Conservation (phyloP, 2,113 vertebrate species). For the Cyanoliseus patagonus region DNA sequence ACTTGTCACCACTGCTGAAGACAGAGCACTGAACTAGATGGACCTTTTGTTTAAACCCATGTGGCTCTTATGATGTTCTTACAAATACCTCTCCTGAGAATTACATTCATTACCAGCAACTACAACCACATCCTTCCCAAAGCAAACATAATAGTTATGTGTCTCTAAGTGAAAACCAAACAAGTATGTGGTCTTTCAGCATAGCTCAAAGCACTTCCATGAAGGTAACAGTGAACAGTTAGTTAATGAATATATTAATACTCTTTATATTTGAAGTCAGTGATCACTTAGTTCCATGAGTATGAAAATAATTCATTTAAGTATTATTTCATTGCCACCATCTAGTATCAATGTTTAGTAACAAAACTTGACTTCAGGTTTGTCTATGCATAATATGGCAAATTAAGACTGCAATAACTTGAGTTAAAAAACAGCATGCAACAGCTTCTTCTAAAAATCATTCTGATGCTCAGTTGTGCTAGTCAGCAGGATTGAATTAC, state of each 20-base stretch:
- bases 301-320: slow-evolving; percentile 19
- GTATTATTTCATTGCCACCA: not conserved
- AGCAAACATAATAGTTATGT: not conserved
- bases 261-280: not conserved
- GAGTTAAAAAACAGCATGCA: not conserved
- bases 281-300: not conserved
- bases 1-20: not conserved
- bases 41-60: not conserved
- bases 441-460: slow-evolving; percentile 21
- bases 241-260: not conserved
- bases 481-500: slow-evolving; percentile 59
- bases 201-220: not conserved
- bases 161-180: not conserved
- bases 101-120: not conserved
- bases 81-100: not conserved
- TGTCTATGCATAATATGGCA: not conserved
- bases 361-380: not conserved
- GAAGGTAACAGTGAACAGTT: not conserved
- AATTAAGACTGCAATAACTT: slow-evolving; percentile 8
- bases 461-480: not conserved
- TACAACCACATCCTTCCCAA: not conserved
- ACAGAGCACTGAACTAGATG: not conserved
- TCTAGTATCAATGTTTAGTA: not conserved
- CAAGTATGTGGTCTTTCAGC: not conserved
- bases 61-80: not conserved